Evolutionary conservation across 2,797 vertebrate genomes (phyloP).

Genomic region (Tokudaia muenninki): DNA sequence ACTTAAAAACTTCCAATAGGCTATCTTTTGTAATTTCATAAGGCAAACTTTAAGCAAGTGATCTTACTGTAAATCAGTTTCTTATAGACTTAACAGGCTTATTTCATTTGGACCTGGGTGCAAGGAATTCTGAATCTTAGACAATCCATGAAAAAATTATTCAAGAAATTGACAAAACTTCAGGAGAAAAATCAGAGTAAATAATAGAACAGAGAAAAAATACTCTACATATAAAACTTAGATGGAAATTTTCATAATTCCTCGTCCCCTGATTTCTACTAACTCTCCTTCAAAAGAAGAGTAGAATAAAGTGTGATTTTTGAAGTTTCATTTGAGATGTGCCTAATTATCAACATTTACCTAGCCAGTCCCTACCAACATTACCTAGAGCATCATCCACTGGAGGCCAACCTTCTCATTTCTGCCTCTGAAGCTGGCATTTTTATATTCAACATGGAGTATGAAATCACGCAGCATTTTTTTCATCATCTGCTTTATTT

Average conservation of each 20-base stretch:
- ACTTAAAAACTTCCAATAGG: not conserved
- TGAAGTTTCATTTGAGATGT: not conserved
- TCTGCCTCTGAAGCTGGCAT: not conserved
- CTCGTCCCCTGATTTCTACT: not conserved
- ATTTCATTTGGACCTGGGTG: not conserved
- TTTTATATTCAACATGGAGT: not conserved
- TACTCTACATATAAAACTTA: not conserved
- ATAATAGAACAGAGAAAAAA: not conserved
- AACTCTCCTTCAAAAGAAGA: not conserved
- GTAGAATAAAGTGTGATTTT: not conserved
- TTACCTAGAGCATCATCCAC: not conserved
- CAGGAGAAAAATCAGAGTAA: not conserved
- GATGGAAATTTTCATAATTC: not conserved
- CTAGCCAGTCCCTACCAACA: not conserved
- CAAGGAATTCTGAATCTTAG: conserved; percentile 15
- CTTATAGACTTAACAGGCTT: not conserved
- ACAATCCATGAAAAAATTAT: not conserved
- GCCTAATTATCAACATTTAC: not conserved
- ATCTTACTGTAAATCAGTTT: not conserved
- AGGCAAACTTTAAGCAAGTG: not conserved
- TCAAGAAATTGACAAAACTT: conserved; percentile 26
- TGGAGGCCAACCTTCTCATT: not conserved
- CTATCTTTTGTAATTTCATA: not conserved
- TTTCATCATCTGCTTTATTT: not conserved
- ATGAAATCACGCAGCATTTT: not conserved